These are phyloP conservation scores for Philopotamus ludificatus DNA, from an alignment of 1,140 invertebrate genomes.

Conservation along the genomic window DNA sequence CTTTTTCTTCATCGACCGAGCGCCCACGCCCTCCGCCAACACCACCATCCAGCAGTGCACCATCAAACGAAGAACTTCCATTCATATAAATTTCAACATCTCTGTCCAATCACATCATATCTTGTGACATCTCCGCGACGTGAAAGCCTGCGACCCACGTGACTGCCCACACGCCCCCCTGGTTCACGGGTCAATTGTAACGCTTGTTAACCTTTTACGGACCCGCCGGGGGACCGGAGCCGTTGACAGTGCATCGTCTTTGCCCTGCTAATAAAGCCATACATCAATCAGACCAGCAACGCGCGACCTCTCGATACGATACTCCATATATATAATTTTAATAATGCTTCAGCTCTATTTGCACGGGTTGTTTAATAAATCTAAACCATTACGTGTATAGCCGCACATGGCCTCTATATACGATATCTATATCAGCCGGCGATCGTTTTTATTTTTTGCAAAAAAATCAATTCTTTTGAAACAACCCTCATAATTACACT, in stretches of 20 bases:
- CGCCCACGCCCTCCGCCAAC: slow-evolving; percentile 2
- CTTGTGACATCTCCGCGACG: not conserved
- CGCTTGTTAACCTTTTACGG: slow-evolving; percentile 8
- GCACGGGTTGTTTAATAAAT: no score
- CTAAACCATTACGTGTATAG: no score
- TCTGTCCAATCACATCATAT: slow-evolving; percentile 6
- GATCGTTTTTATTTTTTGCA: no score
- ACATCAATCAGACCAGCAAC: no score
- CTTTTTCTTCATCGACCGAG: no score
- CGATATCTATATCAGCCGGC: no score
- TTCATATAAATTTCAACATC: slow-evolving; percentile 9
- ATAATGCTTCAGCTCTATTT: no score
- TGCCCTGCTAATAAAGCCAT: no score
- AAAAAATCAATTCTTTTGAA: no score
- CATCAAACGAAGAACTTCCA: not conserved
- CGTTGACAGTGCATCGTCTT: not conserved
- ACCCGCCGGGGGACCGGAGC: not conserved
- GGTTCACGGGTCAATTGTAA: not conserved
- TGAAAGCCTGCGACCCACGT: slow-evolving; percentile 4
- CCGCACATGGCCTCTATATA: no score
- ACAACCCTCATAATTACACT: not conserved
- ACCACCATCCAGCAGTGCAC: not conserved
- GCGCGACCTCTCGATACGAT: no score
- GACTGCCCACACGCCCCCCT: not conserved
- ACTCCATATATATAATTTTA: no score